Base-by-base conservation (phyloP, 2,113 vertebrate species). In the Mixornis gularis region DNA sequence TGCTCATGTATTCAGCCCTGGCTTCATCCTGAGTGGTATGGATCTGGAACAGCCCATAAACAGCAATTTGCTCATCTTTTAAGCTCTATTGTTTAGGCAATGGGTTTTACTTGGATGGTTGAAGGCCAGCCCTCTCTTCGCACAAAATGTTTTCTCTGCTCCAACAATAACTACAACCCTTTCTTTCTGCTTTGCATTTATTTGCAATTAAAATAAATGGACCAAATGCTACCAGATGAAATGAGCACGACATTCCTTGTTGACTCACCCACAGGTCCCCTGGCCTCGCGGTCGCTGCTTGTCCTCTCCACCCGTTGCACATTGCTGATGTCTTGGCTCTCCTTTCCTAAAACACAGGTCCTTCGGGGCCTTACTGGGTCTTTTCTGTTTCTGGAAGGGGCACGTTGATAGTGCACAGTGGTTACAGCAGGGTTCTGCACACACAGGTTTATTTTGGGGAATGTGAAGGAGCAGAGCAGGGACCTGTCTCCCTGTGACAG, bases 201-300 rank as follows among this genome's bases (percentile, higher is more conserved):
- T 90, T 87, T 89, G 85, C 91, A 95, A 44, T 93, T 94, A 94
- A 92, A 93, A 89, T 72, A 82, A 94, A 93, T 55, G 66, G 84
- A 89, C 94, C 95, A 93, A 93, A 92, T 85, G 89, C 66, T 82
- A 93, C 62, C 73, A 85, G 63, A 87, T 68, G 41, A 95, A 86
- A 90, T 1, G 26, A 79, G n/a, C 56, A 27, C 0, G 4, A 36
- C 34, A 17, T 87, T 94, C 83, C 73, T 62, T 38, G 69, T 72
- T 65, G 58, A 62, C 36, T 68, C 55, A 59, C 21, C 64, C 62
- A 16, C 43, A 80, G 71, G 82, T 89, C 46, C 49, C 9, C 1
- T 19, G 1, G 1, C 21, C 53, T 2, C 0, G 6, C 1, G 0
- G 53, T 38, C 2, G 0, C 71, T 21, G 29, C 2, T 1, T 46